These are phyloP conservation scores for Knipowitschia caucasica DNA, from an alignment of 2,797 vertebrate species.

Conservation along the genomic window DNA sequence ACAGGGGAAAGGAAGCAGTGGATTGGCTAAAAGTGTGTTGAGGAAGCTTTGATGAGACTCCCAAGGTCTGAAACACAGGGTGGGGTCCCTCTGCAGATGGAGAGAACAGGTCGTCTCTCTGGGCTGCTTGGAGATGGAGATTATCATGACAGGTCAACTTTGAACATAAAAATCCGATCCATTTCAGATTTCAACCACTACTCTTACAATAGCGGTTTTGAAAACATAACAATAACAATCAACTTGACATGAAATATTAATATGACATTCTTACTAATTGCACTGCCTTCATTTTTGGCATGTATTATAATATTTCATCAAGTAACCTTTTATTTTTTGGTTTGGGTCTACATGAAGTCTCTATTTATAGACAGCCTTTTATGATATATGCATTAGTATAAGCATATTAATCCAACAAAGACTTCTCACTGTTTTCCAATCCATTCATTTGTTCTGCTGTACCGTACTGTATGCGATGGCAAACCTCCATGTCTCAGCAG, in stretches of 20 bases:
- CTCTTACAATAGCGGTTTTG: too few relatives aligned
- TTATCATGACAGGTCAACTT: too few relatives aligned
- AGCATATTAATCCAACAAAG: conserved; percentile 20
- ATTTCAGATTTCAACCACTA: too few relatives aligned
- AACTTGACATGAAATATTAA: not conserved
- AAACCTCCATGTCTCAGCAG: conserved; percentile 26
- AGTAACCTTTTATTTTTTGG: not conserved
- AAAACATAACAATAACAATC: not conserved
- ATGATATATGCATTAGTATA: conserved; percentile 29
- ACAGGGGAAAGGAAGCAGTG: too few relatives aligned
- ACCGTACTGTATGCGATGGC: conserved; percentile 35
- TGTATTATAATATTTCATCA: not conserved
- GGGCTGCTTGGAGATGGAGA: too few relatives aligned
- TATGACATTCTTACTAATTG: conserved; percentile 2
- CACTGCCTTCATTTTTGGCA: not conserved
- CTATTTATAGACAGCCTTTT: conserved; percentile 37
- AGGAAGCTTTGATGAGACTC: too few relatives aligned
- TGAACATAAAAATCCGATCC: too few relatives aligned
- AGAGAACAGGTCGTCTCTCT: too few relatives aligned
- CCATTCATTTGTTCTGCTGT: conserved; percentile 14
- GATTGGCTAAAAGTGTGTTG: too few relatives aligned
- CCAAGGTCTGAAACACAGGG: too few relatives aligned
- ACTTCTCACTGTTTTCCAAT: not conserved
- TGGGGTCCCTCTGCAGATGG: too few relatives aligned
- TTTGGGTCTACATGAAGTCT: conserved; percentile 1